Base-by-base conservation (phyloP, 2,888 invertebrate genomes). In the Chloromyia formosa region DNA sequence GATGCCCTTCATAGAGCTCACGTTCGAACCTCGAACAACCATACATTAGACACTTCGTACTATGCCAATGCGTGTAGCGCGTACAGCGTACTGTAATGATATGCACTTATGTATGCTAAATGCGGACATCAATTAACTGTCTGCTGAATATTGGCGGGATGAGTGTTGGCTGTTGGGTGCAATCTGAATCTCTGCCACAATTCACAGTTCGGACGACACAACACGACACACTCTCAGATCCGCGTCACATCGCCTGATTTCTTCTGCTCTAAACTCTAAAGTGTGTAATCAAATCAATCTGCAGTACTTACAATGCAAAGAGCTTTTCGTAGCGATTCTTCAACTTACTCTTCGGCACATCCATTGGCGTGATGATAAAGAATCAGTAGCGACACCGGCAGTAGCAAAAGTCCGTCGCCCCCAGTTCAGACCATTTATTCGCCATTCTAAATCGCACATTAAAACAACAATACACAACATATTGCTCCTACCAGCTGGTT, bases 261-360 rank as follows among this genome's bases (percentile, higher is more conserved):
- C 16, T 49, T 3, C 12, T n/a, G 49, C 49, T 49, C 49, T n/a
- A n/a, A 49, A 49, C 2, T 35, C 27, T 35, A 35, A 35, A 35
- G 27, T 35, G 49, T n/a, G 49, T 49, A 49, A 49, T 49, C 49
- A 49, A 49, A 49, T 49, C 49, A 49, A 49, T 49, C 49, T 49
- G 10, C 49, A 49, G 14, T n/a, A n/a, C 49, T 12, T 7, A 49
- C 49, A 49, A 49, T 49, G 12, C 14, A 2, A 2, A 7, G 49
- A 3, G 49, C 12, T 49, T 3, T 49, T n/a, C 14, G 4, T 35
- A 4, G 27, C 27, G 27, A 35, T 35, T 35, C 27, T 35, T 35
- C 27, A 35, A 35, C 27, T 35, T 35, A 35, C 27, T 35, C 27
- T 35, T 35, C 27, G 27, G 49, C 49, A 49, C 49, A 35, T 35